Evolutionary conservation across 2,797 vertebrate genomes (phyloP), one percentile per base, ranked within the genome.

Genomic region (Sebastes elongatus): DNA sequence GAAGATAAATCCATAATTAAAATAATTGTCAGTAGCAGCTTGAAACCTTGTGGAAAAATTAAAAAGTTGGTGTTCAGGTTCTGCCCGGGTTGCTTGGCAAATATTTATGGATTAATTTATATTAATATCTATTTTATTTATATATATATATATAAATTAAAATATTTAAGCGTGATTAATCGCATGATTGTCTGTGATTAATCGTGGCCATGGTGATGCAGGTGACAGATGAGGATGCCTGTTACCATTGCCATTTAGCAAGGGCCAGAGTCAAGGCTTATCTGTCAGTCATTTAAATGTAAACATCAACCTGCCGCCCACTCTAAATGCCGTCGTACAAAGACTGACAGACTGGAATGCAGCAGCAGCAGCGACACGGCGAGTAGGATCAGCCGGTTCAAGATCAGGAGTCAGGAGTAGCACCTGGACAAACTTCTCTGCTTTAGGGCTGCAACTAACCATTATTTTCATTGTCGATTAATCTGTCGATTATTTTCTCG

Each of bases 271-370:
- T 60, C 38, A 27, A 55, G 53, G 42, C 14, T 74, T 25, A 49
- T 75, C 56, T 53, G 72, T 76, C 71, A 55, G 57, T 69, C 63
- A 20, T 74, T 82, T 67, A 13, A 72, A 33, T 55, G 30, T 83
- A 52, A 68, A 61, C 59, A n/a, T 49, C 62, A 8, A 4, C 56
- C 46, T 55, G 60, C 33, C 25, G 2, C 16, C 42, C 7, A 5
- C 55, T 4, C 42, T 14, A 13, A 71, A 74, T 22, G 38, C 67
- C 25, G 59, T 1, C 8, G 13, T n/a, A 25, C 9, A 53, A 62
- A 77, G 69, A 80, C 55, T 85, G 89, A 76, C 84, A 57, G 72
- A n/a, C 52, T 55, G 75, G 65, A 67, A 78, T 28, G 86, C 79
- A 71, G 82, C 71, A 56, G 64, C 23, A 35, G 64, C 23, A 30